Conservation (phyloP, 1,140 invertebrate genomes). For the Drosophila eugracilis region DNA sequence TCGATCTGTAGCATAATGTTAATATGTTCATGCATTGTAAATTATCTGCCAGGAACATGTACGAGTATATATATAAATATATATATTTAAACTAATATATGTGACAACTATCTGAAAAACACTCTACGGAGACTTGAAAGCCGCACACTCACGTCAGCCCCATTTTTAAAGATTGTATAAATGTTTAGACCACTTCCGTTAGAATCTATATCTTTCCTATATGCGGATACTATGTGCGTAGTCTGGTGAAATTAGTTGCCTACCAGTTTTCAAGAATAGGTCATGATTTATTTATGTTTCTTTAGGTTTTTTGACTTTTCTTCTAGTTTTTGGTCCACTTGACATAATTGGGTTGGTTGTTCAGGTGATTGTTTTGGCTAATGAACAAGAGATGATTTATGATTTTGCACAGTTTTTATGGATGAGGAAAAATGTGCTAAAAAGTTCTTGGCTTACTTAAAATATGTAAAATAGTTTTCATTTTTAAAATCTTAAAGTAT, state of each 20-base stretch:
- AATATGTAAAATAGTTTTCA: background rate
- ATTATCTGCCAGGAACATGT: constrained; percentile 58
- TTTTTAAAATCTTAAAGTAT: background rate
- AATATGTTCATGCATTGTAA: constrained; percentile 53
- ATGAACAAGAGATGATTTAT: constrained; percentile 54
- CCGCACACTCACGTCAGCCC: constrained; percentile 69
- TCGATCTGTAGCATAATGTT: constrained; percentile 47
- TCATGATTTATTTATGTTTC: constrained; percentile 75
- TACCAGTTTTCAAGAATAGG: constrained; percentile 58
- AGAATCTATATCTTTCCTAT: constrained; percentile 42
- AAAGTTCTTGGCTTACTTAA: background rate
- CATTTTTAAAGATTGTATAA: constrained; percentile 72
- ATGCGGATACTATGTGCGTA: constrained; percentile 21
- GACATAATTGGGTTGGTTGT: constrained; percentile 69
- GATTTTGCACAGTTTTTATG: constrained; percentile 20
- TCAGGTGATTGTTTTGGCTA: constrained; percentile 65
- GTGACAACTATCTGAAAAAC: constrained; percentile 59
- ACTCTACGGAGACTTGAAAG: constrained; percentile 45
- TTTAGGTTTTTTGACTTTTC: constrained; percentile 18
- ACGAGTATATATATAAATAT: too few species aligned
- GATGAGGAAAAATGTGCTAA: background rate
- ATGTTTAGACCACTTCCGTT: constrained; percentile 77
- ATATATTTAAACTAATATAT: constrained; percentile 56
- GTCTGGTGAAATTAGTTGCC: constrained; percentile 43
- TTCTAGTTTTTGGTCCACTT: constrained; percentile 23